Evolutionary conservation across 1,140 invertebrate species (phyloP).

Genomic region (Anoplolepis gracilipes): DNA sequence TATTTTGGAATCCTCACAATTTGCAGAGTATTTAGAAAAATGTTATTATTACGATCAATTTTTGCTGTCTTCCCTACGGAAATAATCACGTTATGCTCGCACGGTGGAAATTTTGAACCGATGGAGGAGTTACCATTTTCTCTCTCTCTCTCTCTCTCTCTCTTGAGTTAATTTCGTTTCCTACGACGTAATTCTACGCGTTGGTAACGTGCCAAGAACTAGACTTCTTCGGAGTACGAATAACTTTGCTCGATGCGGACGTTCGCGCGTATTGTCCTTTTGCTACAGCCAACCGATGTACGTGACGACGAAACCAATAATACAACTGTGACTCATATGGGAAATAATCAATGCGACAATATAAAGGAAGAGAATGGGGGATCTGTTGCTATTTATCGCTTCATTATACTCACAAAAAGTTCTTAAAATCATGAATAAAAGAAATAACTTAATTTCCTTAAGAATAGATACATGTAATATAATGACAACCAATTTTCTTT

Average conservation of each 20-base stretch:
- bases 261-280: conserved; percentile 51
- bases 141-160: too few relatives aligned
- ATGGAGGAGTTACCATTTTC: conserved; percentile 48
- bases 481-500: not conserved
- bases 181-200: conserved; percentile 65
- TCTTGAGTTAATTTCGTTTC: conserved; percentile 70
- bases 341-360: conserved; percentile 40
- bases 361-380: conserved; percentile 27
- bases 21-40: not conserved
- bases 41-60: not conserved
- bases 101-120: not conserved
- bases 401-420: not conserved
- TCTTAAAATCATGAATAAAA: not conserved
- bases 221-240: conserved; percentile 48
- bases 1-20: not conserved
- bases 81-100: not conserved
- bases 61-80: not conserved
- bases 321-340: conserved; percentile 44
- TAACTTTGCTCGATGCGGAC: conserved; percentile 41
- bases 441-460: not conserved
- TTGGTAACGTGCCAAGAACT: conserved; percentile 61
- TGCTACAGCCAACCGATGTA: conserved; percentile 22
- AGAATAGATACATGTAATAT: not conserved
- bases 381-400: not conserved
- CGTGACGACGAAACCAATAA: conserved; percentile 55